Conservation (phyloP, 2,888 invertebrate genomes). For the Smittia sp. region DNA sequence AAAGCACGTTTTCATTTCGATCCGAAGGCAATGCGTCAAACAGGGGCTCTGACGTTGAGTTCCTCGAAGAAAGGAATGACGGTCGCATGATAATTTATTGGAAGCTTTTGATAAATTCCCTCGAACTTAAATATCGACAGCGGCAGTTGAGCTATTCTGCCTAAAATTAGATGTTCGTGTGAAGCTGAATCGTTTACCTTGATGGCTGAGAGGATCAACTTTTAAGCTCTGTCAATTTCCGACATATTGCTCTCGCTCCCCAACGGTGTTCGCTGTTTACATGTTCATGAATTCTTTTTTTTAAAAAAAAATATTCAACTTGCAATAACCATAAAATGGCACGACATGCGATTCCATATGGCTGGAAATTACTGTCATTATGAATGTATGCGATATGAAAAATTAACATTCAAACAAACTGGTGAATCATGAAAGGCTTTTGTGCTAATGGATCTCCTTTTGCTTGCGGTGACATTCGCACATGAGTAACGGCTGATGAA, state of each 20-base stretch:
- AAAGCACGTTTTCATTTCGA: not conserved
- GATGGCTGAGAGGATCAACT: not conserved
- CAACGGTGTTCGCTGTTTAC: no score
- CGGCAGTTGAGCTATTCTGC: no score
- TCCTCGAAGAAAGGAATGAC: not conserved
- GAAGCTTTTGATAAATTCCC: no score
- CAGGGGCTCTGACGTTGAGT: no score
- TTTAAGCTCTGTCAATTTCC: no score
- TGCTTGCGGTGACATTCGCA: not conserved
- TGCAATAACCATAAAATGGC: not conserved
- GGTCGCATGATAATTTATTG: conserved; percentile 11
- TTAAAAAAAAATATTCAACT: not conserved
- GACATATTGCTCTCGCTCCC: no score
- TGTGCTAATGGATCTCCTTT: not conserved
- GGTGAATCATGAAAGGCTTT: not conserved
- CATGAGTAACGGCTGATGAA: conserved; percentile 1
- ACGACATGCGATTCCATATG: conserved; percentile 15
- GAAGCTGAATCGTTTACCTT: not conserved
- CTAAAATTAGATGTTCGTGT: no score
- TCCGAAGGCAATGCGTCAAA: conserved; percentile 17
- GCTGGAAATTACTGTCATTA: conserved; percentile 14
- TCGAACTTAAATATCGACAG: no score
- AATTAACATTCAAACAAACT: not conserved
- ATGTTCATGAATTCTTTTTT: not conserved
- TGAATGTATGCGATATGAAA: conserved; percentile 21